Base-by-base conservation (phyloP, 2,797 vertebrate species). In the Acanthis flammea region DNA sequence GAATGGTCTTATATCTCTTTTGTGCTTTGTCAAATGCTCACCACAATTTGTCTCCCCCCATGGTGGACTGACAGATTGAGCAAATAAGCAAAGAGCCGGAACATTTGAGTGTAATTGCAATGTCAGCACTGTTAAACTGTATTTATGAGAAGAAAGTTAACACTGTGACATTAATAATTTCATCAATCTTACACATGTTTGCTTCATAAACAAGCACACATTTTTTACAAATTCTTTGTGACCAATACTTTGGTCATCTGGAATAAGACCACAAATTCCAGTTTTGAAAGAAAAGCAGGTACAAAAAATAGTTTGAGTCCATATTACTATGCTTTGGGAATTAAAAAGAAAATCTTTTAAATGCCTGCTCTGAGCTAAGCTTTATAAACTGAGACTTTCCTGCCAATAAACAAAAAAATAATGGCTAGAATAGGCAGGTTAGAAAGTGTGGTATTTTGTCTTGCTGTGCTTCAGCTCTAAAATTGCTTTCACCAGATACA, bases 111-210 rank as follows among this genome's bases (percentile, higher is more conserved):
- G 84, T 97, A 97, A 97, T 97, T 97, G 97, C 95, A 21, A 74
- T 98, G 97, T 98, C 98, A 97, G 97, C 96, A 92, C 86, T 96
- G 96, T 91, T 98, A 97, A 95, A 97, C 96, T 96, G 41, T 97
- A 98, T 98, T 97, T 98, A 97, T 97, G 94, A 96, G 97, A 98
- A 97, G 94, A 96, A 97, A 97, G 95, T 98, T 98, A 97, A 97
- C 97, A 96, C 93, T 89, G 55, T 98, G 97, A 97, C 97, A 97
- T 97, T 97, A 97, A 96, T 98, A 97, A 98, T 98, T 98, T 98
- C 97, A 97, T 97, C 96, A 97, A 75, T 97, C 65, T 97, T 97
- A 94, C 93, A 95, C 42, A 48, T 97, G 95, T 97, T 98, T 98
- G 88, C 95, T 97, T 97, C 97, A 97, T 96, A 97, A 98, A 98